A percentile compares a stretch with the other conserved stretches of the same genome.
Conservation (phyloP, 1,140 invertebrate genomes). For the Triops cancriformis region DNA sequence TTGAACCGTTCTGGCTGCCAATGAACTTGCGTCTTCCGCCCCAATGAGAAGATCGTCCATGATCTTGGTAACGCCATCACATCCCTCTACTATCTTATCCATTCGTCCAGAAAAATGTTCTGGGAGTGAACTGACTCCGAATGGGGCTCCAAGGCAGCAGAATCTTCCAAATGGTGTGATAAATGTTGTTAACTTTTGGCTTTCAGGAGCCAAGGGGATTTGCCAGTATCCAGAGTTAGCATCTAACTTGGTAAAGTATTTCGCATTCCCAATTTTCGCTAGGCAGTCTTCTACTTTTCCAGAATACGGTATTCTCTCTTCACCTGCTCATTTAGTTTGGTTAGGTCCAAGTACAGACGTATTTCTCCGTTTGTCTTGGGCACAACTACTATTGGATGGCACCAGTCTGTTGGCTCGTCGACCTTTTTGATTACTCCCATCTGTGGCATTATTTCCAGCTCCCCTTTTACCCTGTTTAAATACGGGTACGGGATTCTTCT, state of each 20-base stretch:
- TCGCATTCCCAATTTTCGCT: too few species aligned
- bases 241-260: too few species aligned
- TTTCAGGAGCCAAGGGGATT: too few species aligned
- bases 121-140: too few species aligned
- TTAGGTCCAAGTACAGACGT: constrained; percentile 40
- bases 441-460: constrained; percentile 32
- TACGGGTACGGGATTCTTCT: constrained; percentile 13
- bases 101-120: too few species aligned
- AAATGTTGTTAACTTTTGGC: too few species aligned
- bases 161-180: too few species aligned
- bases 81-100: too few species aligned
- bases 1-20: constrained; percentile 23
- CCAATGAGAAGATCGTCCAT: constrained; percentile 39
- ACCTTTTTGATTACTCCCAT: constrained; percentile 34
- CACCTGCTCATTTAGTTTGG: constrained; percentile 32
- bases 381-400: constrained; percentile 38
- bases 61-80: too few species aligned
- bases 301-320: constrained; percentile 32
- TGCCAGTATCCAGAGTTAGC: too few species aligned
- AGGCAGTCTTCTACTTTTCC: constrained; percentile 31
- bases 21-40: constrained; percentile 31
- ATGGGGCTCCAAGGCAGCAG: too few species aligned
- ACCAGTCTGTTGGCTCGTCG: constrained; percentile 38
- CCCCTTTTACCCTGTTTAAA: constrained; percentile 30
- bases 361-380: constrained; percentile 36